phyloP scores from a whole-genome alignment of 2,113 vertebrate species.

The Calyptomena viridis region DNA sequence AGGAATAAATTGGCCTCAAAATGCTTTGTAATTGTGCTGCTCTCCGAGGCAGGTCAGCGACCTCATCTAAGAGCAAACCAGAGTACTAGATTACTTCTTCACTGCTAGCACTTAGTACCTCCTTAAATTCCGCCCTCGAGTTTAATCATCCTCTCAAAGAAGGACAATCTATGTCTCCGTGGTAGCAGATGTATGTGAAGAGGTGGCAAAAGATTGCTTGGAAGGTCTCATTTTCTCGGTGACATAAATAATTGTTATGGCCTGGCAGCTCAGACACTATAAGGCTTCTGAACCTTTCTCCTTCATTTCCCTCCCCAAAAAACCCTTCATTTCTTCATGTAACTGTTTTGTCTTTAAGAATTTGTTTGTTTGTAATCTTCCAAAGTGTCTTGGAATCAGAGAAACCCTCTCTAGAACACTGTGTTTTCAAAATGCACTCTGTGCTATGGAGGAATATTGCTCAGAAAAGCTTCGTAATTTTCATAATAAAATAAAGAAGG shows the following conservation, averaged over 20 bases:
- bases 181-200: neutral
- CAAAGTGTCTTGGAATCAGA: neutral
- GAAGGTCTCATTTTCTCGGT: neutral
- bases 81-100: neutral
- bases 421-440: neutral
- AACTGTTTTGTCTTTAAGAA: slow-evolving; percentile 3
- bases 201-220: neutral
- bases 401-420: neutral
- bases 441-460: neutral
- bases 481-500: neutral
- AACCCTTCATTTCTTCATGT: neutral
- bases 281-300: neutral
- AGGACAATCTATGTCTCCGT: neutral
- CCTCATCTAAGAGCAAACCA: neutral
- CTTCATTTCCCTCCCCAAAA: neutral
- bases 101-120: neutral
- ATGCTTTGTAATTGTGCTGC: neutral
- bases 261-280: neutral
- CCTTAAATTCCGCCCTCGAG: neutral
- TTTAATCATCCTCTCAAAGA: neutral
- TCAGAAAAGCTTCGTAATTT: neutral
- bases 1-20: neutral
- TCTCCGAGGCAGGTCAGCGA: neutral
- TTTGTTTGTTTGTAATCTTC: neutral
- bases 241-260: neutral